Evolutionary conservation across 2,113 vertebrate genomes (phyloP).

Genomic region (Proteles cristata): DNA sequence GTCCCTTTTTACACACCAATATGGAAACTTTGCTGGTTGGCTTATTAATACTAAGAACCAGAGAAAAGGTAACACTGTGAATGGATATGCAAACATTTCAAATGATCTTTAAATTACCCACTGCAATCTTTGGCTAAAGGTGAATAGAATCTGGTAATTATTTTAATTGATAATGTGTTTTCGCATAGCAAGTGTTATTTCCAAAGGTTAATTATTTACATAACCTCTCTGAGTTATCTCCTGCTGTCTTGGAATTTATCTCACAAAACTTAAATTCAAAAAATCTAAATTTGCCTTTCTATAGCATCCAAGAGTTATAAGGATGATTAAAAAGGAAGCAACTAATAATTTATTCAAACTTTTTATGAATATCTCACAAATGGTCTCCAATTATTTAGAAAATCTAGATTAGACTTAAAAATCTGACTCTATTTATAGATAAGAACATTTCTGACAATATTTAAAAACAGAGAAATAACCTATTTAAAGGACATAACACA

Average conservation of each 20-base stretch:
- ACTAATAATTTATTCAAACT: not conserved
- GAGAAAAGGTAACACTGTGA: conserved; percentile 52
- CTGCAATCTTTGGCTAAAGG: conserved; percentile 77
- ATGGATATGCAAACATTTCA: conserved; percentile 78
- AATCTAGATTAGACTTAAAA: not conserved
- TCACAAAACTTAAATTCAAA: conserved; percentile 55
- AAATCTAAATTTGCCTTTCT: conserved; percentile 47
- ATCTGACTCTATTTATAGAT: not conserved
- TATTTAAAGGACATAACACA: not conserved
- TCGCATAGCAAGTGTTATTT: conserved; percentile 83
- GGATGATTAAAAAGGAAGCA: not conserved
- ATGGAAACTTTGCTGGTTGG: not conserved
- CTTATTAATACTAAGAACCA: conserved; percentile 53
- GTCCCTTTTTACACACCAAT: conserved; percentile 33
- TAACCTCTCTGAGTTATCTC: conserved; percentile 78
- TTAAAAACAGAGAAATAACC: not conserved
- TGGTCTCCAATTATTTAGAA: not conserved
- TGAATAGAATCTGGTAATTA: conserved; percentile 84
- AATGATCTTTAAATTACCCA: conserved; percentile 82
- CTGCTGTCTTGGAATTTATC: conserved; percentile 66
- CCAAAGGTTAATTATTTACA: conserved; percentile 88
- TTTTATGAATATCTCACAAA: not conserved
- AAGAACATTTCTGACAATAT: not conserved
- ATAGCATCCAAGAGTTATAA: not conserved
- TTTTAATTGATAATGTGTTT: conserved; percentile 81